A percentile compares a stretch with the other conserved stretches of the same genome.
These are phyloP conservation scores for Oscheius sp. DNA, from an alignment of 2,888 invertebrate genomes.

Conservation along the genomic window DNA sequence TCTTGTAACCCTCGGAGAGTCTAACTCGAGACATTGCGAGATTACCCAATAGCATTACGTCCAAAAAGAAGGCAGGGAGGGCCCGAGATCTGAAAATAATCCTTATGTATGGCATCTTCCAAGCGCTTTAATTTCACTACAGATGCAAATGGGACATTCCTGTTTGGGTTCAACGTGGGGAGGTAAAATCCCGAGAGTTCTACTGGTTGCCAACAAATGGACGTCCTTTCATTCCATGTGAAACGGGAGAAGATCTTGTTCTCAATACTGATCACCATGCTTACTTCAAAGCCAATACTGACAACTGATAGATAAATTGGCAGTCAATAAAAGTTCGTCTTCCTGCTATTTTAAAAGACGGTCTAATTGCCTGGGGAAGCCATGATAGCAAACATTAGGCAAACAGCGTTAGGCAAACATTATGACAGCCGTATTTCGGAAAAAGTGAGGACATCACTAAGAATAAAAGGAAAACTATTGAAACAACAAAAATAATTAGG, in stretches of 20 bases:
- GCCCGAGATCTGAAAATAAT: background rate
- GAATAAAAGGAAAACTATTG: too few relatives aligned
- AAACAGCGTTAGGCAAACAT: too few relatives aligned
- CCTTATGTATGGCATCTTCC: background rate
- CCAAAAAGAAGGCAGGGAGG: background rate
- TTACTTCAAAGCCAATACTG: too few relatives aligned
- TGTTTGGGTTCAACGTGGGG: slow-evolving; percentile 70
- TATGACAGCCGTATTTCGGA: too few relatives aligned
- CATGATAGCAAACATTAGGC: too few relatives aligned
- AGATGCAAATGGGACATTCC: slow-evolving; percentile 72
- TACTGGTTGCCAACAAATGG: slow-evolving; percentile 41
- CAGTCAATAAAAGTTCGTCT: too few relatives aligned
- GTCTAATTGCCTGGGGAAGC: too few relatives aligned
- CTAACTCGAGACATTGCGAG: background rate
- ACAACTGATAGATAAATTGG: too few relatives aligned
- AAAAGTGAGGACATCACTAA: too few relatives aligned
- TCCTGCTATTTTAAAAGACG: too few relatives aligned
- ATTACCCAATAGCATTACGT: background rate
- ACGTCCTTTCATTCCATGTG: slow-evolving; percentile 65
- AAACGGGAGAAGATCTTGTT: slow-evolving; percentile 50
- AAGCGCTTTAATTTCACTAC: slow-evolving; percentile 78
- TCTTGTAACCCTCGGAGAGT: background rate
- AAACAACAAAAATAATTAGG: too few relatives aligned
- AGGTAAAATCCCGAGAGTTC: slow-evolving; percentile 64
- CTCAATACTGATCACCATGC: slow-evolving; percentile 68